phyloP scores from a whole-genome alignment of 2,888 invertebrate species.

The Altica lythri region DNA sequence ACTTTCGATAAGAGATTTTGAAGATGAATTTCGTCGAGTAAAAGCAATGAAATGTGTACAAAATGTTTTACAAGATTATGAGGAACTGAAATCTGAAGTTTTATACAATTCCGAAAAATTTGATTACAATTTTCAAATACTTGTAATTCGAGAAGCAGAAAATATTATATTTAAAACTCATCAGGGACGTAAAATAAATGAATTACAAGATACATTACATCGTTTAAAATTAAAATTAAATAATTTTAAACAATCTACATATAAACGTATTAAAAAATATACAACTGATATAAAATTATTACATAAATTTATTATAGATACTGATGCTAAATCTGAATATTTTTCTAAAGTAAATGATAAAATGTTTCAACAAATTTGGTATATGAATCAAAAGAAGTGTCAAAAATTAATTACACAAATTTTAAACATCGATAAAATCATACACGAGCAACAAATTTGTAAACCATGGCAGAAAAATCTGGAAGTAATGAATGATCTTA shows the following conservation, averaged over 20 bases:
- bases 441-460: slow-evolving; percentile 67
- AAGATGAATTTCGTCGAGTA: slow-evolving; percentile 71
- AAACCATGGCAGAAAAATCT: slow-evolving; percentile 62
- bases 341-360: slow-evolving; percentile 68
- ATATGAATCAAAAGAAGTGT: slow-evolving; percentile 63
- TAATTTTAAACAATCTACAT: slow-evolving; percentile 68
- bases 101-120: slow-evolving; percentile 87
- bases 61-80: slow-evolving; percentile 78
- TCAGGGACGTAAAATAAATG: slow-evolving; percentile 76
- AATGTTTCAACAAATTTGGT: slow-evolving; percentile 66
- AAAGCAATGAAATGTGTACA: too few species aligned
- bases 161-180: slow-evolving; percentile 78
- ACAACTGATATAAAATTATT: slow-evolving; percentile 69
- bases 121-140: slow-evolving; percentile 86
- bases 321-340: slow-evolving; percentile 71
- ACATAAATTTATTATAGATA: slow-evolving; percentile 68
- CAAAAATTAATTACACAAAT: slow-evolving; percentile 61
- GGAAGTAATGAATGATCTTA: slow-evolving; percentile 51
- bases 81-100: slow-evolving; percentile 77
- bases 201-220: slow-evolving; percentile 75
- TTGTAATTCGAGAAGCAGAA: slow-evolving; percentile 88
- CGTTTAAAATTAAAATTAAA: slow-evolving; percentile 67
- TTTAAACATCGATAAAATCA: slow-evolving; percentile 62
- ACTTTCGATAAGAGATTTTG: slow-evolving; percentile 67
- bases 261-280: slow-evolving; percentile 69